These are phyloP conservation scores for Strigamia transsilvanica DNA, from an alignment of 2,888 invertebrate genomes.

Conservation along the genomic window DNA sequence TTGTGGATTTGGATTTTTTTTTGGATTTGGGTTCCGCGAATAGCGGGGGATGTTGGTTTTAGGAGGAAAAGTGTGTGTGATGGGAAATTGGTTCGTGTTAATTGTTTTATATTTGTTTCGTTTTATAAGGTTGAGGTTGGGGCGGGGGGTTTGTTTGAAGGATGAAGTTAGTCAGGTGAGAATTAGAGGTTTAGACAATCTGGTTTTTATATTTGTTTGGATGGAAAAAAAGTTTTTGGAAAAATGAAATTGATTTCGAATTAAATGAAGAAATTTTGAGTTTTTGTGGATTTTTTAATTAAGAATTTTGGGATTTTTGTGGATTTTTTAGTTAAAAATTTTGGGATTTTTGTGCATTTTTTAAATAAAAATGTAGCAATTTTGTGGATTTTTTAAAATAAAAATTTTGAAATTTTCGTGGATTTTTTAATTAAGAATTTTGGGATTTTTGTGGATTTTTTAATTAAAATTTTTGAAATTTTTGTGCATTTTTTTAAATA, in stretches of 20 bases:
- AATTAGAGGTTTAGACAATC: neutral
- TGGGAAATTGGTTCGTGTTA: neutral
- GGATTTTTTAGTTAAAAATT: too few relatives aligned
- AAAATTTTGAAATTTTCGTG: too few relatives aligned
- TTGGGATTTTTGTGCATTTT: too few relatives aligned
- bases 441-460: too few relatives aligned
- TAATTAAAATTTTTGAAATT: too few relatives aligned
- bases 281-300: neutral
- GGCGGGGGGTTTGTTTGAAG: neutral
- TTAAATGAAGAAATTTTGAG: neutral
- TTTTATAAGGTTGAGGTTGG: conserved; percentile 6
- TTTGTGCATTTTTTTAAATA: too few relatives aligned
- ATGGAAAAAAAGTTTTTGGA: too few relatives aligned
- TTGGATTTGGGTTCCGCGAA: neutral
- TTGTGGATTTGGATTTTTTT: neutral
- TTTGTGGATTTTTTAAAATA: too few relatives aligned
- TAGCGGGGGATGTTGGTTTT: neutral
- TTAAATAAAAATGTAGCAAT: too few relatives aligned
- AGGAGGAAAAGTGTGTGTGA: neutral
- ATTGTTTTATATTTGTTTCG: neutral
- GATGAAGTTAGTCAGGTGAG: neutral
- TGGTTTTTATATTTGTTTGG: neutral
- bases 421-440: too few relatives aligned
- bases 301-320: too few relatives aligned
- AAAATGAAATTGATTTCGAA: too few relatives aligned